Percentiles rank a stretch among this genome's conserved stretches.
Conservation (phyloP, 2,113 vertebrate genomes). For the Dryoscopus gambensis region DNA sequence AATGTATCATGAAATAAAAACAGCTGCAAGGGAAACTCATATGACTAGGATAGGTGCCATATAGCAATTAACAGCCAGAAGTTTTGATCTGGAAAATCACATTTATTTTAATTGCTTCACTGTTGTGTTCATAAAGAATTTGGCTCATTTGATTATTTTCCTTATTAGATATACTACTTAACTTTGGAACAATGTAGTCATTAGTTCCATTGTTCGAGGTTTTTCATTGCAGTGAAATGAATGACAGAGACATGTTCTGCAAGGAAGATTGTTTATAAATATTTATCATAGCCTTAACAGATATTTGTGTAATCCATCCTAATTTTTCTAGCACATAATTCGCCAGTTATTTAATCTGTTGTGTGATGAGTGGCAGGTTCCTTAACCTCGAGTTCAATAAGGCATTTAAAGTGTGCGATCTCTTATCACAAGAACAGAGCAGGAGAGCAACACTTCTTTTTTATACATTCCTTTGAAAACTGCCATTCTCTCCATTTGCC, state of each 20-base stretch:
- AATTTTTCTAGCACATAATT: constrained; percentile 28
- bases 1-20: constrained; percentile 72
- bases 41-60: constrained; percentile 66
- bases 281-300: constrained; percentile 60
- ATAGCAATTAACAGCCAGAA: constrained; percentile 60
- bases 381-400: constrained; percentile 15
- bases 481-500: neutral
- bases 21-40: constrained; percentile 72
- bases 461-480: neutral
- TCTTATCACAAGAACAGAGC: neutral
- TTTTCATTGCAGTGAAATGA: constrained; percentile 41
- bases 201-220: constrained; percentile 52
- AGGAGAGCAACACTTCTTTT: neutral
- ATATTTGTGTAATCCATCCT: constrained; percentile 61
- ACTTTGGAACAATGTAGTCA: constrained; percentile 60
- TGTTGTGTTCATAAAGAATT: constrained; percentile 54
- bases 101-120: constrained; percentile 76
- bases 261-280: constrained; percentile 51
- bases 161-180: constrained; percentile 66
- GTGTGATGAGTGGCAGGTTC: neutral
- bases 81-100: constrained; percentile 73
- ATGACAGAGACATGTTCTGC: constrained; percentile 27
- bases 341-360: constrained; percentile 25
- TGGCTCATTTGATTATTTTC: constrained; percentile 40
- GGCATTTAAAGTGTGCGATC: neutral